These are phyloP conservation scores for Eurytemora carolleeae DNA, from an alignment of 1,140 invertebrate species.

Conservation along the genomic window DNA sequence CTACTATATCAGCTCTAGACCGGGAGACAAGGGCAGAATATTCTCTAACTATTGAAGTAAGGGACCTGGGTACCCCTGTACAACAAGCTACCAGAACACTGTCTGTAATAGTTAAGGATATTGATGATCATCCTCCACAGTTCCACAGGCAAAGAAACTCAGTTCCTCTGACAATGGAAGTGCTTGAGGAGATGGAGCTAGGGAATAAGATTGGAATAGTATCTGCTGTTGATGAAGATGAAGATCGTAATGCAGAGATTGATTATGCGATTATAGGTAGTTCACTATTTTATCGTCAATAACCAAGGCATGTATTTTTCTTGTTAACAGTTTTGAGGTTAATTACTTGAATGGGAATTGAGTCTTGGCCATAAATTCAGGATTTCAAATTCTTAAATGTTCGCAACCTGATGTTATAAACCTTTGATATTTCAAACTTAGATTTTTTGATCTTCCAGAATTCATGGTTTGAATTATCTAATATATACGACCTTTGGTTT, in stretches of 20 bases:
- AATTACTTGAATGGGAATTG: too few relatives aligned
- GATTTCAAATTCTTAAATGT: too few relatives aligned
- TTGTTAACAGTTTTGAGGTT: too few relatives aligned
- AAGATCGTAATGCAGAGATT: conserved; percentile 44
- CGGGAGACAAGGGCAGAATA: conserved; percentile 47
- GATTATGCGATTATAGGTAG: conserved; percentile 47
- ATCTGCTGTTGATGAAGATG: conserved; percentile 46
- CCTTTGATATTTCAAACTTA: too few relatives aligned
- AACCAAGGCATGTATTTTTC: too few relatives aligned
- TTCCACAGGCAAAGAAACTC: conserved; percentile 46
- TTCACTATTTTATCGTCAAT: too few relatives aligned
- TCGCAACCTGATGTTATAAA: too few relatives aligned
- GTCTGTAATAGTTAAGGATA: conserved; percentile 44
- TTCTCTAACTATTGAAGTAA: conserved; percentile 47
- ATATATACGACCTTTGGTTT: too few relatives aligned
- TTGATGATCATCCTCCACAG: conserved; percentile 54
- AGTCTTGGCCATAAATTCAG: too few relatives aligned
- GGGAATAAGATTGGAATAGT: conserved; percentile 43
- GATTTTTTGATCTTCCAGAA: too few relatives aligned
- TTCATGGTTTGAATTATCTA: too few relatives aligned
- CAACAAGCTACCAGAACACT: conserved; percentile 48
- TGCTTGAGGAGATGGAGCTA: conserved; percentile 41
- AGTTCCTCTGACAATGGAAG: conserved; percentile 36
- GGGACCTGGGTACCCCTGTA: conserved; percentile 48
- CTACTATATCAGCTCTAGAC: conserved; percentile 41